Evolutionary conservation across 2,797 vertebrate species (phyloP).

Genomic region (Lagocephalus sceleratus): DNA sequence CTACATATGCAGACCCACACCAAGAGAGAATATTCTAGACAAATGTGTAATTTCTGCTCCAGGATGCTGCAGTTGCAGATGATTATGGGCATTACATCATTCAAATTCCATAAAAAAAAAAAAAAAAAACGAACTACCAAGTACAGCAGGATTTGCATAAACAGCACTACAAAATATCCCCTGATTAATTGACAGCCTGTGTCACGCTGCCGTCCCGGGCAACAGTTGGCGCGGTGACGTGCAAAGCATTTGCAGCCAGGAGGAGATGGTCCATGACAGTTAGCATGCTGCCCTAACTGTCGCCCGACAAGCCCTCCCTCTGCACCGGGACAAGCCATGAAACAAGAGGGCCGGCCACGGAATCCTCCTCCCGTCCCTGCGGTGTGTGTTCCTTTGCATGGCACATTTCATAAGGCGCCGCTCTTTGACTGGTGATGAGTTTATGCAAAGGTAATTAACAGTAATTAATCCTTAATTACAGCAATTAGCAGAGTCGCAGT

Average conservation of each 20-base stretch:
- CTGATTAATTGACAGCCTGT: constrained; percentile 44
- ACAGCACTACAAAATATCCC: constrained; percentile 22
- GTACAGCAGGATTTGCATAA: background rate
- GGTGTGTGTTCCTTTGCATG: constrained; percentile 82
- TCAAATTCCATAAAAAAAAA: no score
- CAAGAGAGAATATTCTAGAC: no score
- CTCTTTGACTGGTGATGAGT: constrained; percentile 99
- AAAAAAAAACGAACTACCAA: no score
- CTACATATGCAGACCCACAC: no score
- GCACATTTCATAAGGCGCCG: constrained; percentile 98
- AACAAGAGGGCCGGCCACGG: constrained; percentile 66
- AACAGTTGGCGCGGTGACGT: constrained; percentile 61
- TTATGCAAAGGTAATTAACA: constrained; percentile 99
- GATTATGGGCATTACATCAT: no score
- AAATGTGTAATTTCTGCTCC: no score
- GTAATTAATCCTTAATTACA: constrained; percentile 99
- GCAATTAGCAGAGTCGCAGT: constrained; percentile 99
- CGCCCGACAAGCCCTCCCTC: constrained; percentile 73
- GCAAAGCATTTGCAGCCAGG: constrained; percentile 41
- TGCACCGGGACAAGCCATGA: constrained; percentile 53
- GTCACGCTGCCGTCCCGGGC: constrained; percentile 32
- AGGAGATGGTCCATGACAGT: constrained; percentile 62
- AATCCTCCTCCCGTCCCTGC: constrained; percentile 61
- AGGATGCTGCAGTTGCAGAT: no score
- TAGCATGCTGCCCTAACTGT: constrained; percentile 54